Conservation (phyloP, 92 coral and sea anemone species). For the Palythoa heliodiscus region DNA sequence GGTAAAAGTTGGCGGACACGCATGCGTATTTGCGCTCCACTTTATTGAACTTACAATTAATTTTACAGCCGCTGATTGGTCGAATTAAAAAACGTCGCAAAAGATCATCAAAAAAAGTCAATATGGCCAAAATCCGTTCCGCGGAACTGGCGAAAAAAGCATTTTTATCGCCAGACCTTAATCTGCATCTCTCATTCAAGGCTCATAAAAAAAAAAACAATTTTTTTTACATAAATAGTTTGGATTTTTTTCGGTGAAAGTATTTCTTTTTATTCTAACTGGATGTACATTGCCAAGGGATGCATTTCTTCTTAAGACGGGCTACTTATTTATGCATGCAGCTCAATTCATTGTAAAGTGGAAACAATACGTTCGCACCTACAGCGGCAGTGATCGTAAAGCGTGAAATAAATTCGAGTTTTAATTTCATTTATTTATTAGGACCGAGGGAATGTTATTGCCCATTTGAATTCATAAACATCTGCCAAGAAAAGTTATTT, state of each 20-base stretch:
- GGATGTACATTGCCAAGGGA: too few relatives aligned
- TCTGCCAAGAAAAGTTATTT: too few relatives aligned
- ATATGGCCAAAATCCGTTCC: conserved; percentile 12
- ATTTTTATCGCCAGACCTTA: background rate
- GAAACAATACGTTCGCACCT: too few relatives aligned
- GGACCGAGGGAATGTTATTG: too few relatives aligned
- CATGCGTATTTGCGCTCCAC: background rate
- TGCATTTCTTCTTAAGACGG: too few relatives aligned
- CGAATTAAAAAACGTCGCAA: conserved; percentile 10
- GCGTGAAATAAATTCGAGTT: too few relatives aligned
- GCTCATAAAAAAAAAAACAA: background rate
- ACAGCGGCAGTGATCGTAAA: too few relatives aligned
- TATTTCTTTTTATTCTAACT: background rate
- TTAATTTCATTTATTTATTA: too few relatives aligned
- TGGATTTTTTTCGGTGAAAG: background rate
- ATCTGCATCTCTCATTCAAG: background rate
- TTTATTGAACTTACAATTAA: background rate
- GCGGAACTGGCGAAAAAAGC: conserved; percentile 32
- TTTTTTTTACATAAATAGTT: background rate
- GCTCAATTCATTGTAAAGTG: too few relatives aligned
- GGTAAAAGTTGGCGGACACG: background rate
- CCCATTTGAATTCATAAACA: too few relatives aligned
- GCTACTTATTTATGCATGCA: too few relatives aligned
- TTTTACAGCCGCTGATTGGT: conserved; percentile 19
- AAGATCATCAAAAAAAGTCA: background rate